Percentiles rank a stretch among this genome's conserved stretches.
Evolutionary conservation across 2,888 invertebrate species (phyloP).

Genomic region (Caenorhabditis imperialis): DNA sequence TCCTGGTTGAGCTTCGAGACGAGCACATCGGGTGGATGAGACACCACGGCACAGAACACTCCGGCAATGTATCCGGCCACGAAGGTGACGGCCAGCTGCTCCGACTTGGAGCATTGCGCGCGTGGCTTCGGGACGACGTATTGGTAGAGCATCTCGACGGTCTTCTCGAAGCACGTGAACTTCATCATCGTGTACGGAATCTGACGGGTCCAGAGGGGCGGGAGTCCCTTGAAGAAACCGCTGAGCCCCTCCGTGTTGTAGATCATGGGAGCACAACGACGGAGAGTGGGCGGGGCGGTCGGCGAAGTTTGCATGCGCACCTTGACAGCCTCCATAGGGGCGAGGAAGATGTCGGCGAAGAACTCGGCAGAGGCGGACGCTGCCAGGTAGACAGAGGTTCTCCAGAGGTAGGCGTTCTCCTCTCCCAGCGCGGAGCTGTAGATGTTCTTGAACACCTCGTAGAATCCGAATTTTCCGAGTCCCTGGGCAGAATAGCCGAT

Average conservation of each 20-base stretch:
- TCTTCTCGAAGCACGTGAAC: conserved; percentile 96
- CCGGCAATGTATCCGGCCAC: conserved; percentile 93
- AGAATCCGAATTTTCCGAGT: conserved; percentile 95
- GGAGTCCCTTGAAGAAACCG: conserved; percentile 85
- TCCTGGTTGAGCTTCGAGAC: conserved; percentile 96
- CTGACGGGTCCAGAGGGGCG: conserved; percentile 93
- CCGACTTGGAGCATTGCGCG: conserved; percentile 84
- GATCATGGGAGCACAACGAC: conserved; percentile 61
- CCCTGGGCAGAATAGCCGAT: conserved; percentile 92
- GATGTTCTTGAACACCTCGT: conserved; percentile 91
- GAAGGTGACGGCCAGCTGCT: conserved; percentile 95
- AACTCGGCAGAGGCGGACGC: conserved; percentile 96
- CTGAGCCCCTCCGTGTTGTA: conserved; percentile 57
- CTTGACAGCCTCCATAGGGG: conserved; percentile 95
- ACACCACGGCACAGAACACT: conserved; percentile 97
- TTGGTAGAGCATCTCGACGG: conserved; percentile 91
- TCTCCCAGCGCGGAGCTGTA: conserved; percentile 84
- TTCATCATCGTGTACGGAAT: conserved; percentile 99
- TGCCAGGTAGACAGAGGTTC: conserved; percentile 87
- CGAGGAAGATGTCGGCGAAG: conserved; percentile 96
- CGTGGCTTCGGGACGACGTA: conserved; percentile 87
- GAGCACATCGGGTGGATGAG: conserved; percentile 96
- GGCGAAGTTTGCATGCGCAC: conserved; percentile 65
- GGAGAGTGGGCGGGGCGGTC: conserved; percentile 59
- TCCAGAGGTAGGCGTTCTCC: conserved; percentile 48